A percentile compares a stretch with the other conserved stretches of the same genome.
These are phyloP conservation scores for Antennarius maculatus DNA, from an alignment of 2,797 vertebrate species.

Conservation along the genomic window DNA sequence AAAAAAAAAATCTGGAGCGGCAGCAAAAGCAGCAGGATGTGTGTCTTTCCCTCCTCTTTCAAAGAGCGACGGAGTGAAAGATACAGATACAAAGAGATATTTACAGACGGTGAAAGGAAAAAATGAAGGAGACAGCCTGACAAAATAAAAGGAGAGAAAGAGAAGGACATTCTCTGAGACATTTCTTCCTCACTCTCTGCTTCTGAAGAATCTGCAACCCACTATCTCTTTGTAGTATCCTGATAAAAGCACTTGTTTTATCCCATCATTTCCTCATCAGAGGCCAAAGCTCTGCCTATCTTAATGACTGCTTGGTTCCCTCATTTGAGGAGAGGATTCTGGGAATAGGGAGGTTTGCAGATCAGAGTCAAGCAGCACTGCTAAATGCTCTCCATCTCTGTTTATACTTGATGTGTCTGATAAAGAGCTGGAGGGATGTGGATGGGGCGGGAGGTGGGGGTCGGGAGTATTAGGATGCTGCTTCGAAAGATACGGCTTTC, in stretches of 20 bases:
- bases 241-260: slow-evolving; percentile 68
- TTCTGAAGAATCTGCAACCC: slow-evolving; percentile 59
- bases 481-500: slow-evolving; percentile 75
- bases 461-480: slow-evolving; percentile 50
- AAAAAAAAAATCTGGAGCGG: slow-evolving; percentile 63
- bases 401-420: slow-evolving; percentile 78
- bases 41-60: slow-evolving; percentile 76
- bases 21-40: slow-evolving; percentile 79
- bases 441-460: slow-evolving; percentile 7
- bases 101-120: slow-evolving; percentile 53
- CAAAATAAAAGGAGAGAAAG: slow-evolving; percentile 53
- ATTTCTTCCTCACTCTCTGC: slow-evolving; percentile 35
- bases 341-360: slow-evolving; percentile 67
- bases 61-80: slow-evolving; percentile 70
- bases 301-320: slow-evolving; percentile 69
- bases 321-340: slow-evolving; percentile 68
- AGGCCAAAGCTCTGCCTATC: slow-evolving; percentile 67
- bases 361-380: slow-evolving; percentile 69
- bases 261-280: slow-evolving; percentile 72
- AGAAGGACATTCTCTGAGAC: slow-evolving; percentile 28
- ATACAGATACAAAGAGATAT: slow-evolving; percentile 67
- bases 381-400: slow-evolving; percentile 71
- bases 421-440: slow-evolving; percentile 59
- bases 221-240: slow-evolving; percentile 66
- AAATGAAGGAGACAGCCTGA: slow-evolving; percentile 61